A percentile compares a stretch with the other conserved stretches of the same genome.
Evolutionary conservation across 2,888 invertebrate species (phyloP).

Genomic region (Chrysodeixis includens): DNA sequence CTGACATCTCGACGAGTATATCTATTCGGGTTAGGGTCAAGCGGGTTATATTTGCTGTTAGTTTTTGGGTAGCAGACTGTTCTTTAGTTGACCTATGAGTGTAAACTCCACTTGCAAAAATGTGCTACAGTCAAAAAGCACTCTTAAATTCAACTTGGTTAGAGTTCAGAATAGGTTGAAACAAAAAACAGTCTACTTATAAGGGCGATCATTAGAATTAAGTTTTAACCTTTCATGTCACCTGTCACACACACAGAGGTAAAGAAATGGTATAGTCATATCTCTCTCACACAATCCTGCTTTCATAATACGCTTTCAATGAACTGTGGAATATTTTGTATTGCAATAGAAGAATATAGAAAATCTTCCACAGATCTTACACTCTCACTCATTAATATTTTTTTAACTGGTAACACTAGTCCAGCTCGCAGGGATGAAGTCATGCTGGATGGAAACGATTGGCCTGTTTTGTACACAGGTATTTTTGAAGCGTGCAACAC

Average conservation of each 20-base stretch:
- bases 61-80: slow-evolving; percentile 70
- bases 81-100: slow-evolving; percentile 41
- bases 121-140: neutral
- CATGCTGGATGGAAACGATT: slow-evolving; percentile 79
- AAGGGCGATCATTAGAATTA: slow-evolving; percentile 56
- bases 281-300: neutral
- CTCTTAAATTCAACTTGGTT: neutral
- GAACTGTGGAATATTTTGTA: slow-evolving; percentile 15
- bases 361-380: slow-evolving; percentile 24
- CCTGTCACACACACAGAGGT: slow-evolving; percentile 37
- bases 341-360: slow-evolving; percentile 6
- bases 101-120: neutral
- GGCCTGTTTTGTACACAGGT: slow-evolving; percentile 70
- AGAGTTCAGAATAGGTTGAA: neutral
- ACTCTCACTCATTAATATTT: slow-evolving; percentile 28
- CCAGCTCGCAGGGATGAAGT: slow-evolving; percentile 76
- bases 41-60: slow-evolving; percentile 89
- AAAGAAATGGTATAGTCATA: slow-evolving; percentile 13
- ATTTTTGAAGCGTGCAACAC: slow-evolving; percentile 83
- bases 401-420: slow-evolving; percentile 66
- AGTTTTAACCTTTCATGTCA: slow-evolving; percentile 35
- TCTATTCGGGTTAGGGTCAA: slow-evolving; percentile 90
- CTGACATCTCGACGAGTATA: slow-evolving; percentile 95
- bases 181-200: slow-evolving; percentile 61
- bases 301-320: slow-evolving; percentile 12